A percentile compares a stretch with the other conserved stretches of the same genome.
These are phyloP conservation scores for Ailuropoda melanoleuca DNA, from an alignment of 2,113 vertebrate species.

Conservation along the genomic window DNA sequence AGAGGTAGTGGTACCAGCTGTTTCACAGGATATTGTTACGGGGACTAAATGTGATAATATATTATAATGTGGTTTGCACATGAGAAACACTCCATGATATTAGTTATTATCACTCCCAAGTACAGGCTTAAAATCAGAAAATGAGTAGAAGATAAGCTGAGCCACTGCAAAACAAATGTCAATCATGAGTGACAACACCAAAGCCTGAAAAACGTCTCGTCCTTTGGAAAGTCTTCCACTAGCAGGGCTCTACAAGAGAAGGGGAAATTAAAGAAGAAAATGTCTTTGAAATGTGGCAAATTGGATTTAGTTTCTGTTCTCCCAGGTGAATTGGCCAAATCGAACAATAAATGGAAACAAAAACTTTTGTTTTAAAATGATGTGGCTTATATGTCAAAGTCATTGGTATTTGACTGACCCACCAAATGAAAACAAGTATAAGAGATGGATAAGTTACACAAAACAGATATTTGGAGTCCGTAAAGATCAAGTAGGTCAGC, in stretches of 20 bases:
- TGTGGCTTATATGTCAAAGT: not conserved
- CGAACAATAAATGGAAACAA: not conserved
- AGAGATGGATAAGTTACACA: not conserved
- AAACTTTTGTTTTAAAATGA: not conserved
- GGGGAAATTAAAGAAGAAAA: not conserved
- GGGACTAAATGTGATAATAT: not conserved
- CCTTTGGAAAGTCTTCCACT: not conserved
- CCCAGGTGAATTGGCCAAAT: not conserved
- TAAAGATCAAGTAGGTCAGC: not conserved
- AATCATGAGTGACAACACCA: not conserved
- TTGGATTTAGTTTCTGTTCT: not conserved
- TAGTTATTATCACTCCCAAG: not conserved
- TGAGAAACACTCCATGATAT: not conserved
- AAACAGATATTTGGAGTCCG: not conserved
- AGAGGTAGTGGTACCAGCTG: not conserved
- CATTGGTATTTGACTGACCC: not conserved
- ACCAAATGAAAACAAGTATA: not conserved
- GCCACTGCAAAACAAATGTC: not conserved
- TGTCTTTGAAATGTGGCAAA: not conserved
- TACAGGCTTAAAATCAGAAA: not conserved
- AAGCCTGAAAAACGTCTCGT: not conserved
- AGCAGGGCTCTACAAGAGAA: not conserved
- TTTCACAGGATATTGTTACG: not conserved
- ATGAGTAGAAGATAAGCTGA: not conserved
- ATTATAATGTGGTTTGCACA: not conserved